phyloP scores from a whole-genome alignment of 2,797 vertebrate genomes.

The Caiman crocodilus region DNA sequence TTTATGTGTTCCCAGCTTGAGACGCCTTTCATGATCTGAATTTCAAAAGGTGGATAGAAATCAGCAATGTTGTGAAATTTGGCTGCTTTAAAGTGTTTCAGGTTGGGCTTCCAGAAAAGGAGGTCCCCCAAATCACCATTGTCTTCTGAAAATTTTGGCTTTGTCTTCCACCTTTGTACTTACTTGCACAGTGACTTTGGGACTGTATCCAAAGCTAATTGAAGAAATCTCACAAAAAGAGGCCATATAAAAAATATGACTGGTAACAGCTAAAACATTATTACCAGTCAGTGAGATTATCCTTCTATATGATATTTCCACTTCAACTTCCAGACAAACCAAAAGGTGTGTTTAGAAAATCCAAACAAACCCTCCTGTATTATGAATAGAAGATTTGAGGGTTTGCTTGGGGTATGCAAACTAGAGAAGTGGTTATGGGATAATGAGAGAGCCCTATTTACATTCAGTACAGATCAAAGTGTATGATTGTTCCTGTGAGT shows the following conservation, averaged over 20 bases:
- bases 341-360: conserved; percentile 1
- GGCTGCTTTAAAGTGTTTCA: not conserved
- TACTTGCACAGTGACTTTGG: not conserved
- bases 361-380: not conserved
- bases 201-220: not conserved
- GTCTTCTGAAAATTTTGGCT: rapidly evolving
- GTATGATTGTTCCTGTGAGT: not conserved
- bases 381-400: conserved; percentile 32
- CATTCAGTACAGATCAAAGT: conserved; percentile 14
- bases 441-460: conserved; percentile 5
- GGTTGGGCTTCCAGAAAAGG: not conserved
- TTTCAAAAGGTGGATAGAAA: not conserved
- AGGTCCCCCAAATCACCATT: not conserved
- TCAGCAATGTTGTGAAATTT: not conserved
- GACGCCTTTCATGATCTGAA: not conserved
- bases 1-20: not conserved
- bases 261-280: too few relatives aligned
- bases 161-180: not conserved
- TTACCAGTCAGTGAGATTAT: not conserved
- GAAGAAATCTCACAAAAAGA: not conserved
- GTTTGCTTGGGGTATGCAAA: conserved; percentile 21
- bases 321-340: not conserved
- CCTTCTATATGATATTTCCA: conserved; percentile 4
- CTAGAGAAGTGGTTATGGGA: conserved; percentile 46
- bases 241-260: too few relatives aligned